These are phyloP conservation scores for Psix sp. DNA, from an alignment of 1,140 invertebrate species.

Conservation along the genomic window DNA sequence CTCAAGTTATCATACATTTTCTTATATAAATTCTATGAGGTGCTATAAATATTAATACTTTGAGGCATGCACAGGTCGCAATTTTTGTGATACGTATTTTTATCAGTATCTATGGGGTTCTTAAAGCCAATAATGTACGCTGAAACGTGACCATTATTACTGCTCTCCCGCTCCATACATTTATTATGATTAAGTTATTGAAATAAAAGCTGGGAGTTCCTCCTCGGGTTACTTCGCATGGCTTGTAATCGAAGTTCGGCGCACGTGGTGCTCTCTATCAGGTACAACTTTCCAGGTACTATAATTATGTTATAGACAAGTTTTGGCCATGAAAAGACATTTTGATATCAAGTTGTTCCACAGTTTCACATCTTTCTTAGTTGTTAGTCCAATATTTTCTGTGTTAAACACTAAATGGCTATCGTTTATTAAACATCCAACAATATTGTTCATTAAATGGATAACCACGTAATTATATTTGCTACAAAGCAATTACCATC, in stretches of 20 bases:
- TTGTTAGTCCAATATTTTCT: too few relatives aligned
- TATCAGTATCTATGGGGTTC: constrained; percentile 40
- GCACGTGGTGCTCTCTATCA: constrained; percentile 6
- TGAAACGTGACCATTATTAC: constrained; percentile 42
- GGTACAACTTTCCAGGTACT: constrained; percentile 9
- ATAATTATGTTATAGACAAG: constrained; percentile 24
- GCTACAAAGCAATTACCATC: too few relatives aligned
- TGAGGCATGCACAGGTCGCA: constrained; percentile 22
- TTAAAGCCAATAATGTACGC: constrained; percentile 31
- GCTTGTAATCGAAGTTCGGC: constrained; percentile 22
- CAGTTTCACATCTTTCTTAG: too few relatives aligned
- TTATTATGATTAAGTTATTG: constrained; percentile 44
- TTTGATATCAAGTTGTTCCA: constrained; percentile 1
- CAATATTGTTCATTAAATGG: too few relatives aligned
- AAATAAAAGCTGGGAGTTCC: constrained; percentile 32
- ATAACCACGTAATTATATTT: too few relatives aligned
- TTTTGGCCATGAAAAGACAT: constrained; percentile 7
- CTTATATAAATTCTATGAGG: constrained; percentile 25
- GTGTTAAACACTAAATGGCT: too few relatives aligned
- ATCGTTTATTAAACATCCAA: too few relatives aligned
- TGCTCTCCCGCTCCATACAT: constrained; percentile 24
- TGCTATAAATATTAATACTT: constrained; percentile 50
- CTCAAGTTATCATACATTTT: constrained; percentile 43
- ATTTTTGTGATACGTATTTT: constrained; percentile 44
- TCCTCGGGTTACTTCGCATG: constrained; percentile 3